Base-by-base conservation (phyloP, 2,797 vertebrate genomes). In the Enteromius unitaeniatus region DNA sequence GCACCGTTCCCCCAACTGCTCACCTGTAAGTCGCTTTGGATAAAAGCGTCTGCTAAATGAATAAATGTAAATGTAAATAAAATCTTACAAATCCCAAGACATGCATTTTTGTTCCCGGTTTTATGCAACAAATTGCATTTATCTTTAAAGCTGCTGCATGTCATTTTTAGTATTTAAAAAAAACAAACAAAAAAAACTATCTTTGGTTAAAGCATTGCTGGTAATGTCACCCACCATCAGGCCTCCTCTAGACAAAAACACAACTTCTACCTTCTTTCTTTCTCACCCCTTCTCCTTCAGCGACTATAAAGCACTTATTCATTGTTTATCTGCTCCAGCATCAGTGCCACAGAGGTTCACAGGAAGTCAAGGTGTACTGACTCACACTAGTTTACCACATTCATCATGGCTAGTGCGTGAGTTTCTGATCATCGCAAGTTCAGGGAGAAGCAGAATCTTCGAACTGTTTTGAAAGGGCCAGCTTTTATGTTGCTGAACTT, bases 321-420 rank as follows among this genome's bases (percentile, higher is more conserved):
- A 31, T 55, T 73, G 34, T 79, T 78, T 82, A 78, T 83, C 84
- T 82, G 11, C 31, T 55, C 37, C 62, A 78, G 75, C 68, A 49
- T 45, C 40, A 70, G 62, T 37, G 28, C 19, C 76, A 51, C 4
- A 74, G 40, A 70, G 37, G 31, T 74, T 78, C 23, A 79, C 49
- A 64, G 74, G 51, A 53, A 74, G 72, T 78, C 67, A 84, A 28
- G 74, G 70, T 31, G 3, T 64, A 60, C 58, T 34, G 53, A 62
- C 21, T 51, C 28, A 49, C 55, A 40, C 82, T 76, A 10, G 40
- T n/a, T n/a, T 73, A 62, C 55, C 40, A 72, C 40, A 23, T 64
- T 62, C 21, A 81, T 62, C 40, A 64, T 37, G 11, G 7, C 40
- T 47, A 70, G 4, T 45, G 15, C 28, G 65, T 47, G 67, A 2